phyloP scores from a whole-genome alignment of 1,140 invertebrate species.

The Argopecten irradians region DNA sequence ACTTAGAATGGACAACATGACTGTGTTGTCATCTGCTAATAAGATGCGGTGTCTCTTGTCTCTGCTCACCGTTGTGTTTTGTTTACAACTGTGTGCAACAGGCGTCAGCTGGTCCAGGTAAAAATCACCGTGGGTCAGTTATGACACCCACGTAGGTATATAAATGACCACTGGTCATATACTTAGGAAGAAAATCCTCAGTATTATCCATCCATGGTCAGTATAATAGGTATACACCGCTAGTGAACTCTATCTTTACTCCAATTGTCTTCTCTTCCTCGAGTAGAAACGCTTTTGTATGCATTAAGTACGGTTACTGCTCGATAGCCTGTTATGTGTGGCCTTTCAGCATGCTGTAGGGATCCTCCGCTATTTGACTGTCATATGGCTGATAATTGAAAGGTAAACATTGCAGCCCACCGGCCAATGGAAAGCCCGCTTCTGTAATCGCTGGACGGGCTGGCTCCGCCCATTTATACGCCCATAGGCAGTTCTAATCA shows the following conservation, averaged over 20 bases:
- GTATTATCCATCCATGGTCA: neutral
- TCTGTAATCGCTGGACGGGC: neutral
- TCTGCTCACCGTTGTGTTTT: neutral
- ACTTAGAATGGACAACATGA: neutral
- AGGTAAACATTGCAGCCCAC: constrained; percentile 35
- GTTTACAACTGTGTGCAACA: constrained; percentile 12
- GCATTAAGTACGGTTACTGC: constrained; percentile 44
- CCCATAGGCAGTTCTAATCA: constrained; percentile 13
- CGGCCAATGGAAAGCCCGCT: neutral
- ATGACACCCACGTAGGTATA: constrained; percentile 27
- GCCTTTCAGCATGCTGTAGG: constrained; percentile 25
- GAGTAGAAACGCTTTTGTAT: constrained; percentile 48
- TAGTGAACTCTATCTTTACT: neutral
- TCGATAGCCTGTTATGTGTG: constrained; percentile 27
- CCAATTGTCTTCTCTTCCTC: constrained; percentile 31
- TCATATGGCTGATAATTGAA: constrained; percentile 41
- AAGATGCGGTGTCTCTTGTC: neutral
- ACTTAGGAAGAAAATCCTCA: neutral
- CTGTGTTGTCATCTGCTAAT: constrained; percentile 4
- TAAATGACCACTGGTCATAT: neutral
- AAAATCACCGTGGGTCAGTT: constrained; percentile 20
- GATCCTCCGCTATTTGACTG: constrained; percentile 33
- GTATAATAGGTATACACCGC: no score
- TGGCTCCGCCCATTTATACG: constrained; percentile 26
- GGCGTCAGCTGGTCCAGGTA: neutral